A percentile compares a stretch with the other conserved stretches of the same genome.
Evolutionary conservation across 2,888 invertebrate species (phyloP).

Genomic region (Resseliella maxima): DNA sequence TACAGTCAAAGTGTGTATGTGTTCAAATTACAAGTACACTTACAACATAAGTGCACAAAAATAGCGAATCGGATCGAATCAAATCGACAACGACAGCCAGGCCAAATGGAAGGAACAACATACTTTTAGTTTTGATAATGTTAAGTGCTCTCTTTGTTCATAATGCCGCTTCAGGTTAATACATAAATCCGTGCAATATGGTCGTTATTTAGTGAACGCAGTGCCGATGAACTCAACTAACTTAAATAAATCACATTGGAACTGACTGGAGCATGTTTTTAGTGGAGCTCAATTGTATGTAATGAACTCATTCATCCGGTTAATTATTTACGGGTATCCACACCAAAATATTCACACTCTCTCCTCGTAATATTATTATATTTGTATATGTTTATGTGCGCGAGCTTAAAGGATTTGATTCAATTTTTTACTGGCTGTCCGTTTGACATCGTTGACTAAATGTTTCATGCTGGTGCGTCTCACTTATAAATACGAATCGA

Average conservation of each 20-base stretch:
- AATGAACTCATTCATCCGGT: constrained; percentile 51
- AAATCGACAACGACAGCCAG: constrained; percentile 1
- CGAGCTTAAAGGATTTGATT: not conserved
- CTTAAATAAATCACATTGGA: constrained; percentile 5
- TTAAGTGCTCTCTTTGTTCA: constrained; percentile 36
- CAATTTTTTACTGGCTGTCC: not conserved
- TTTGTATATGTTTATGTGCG: not conserved
- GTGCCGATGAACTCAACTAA: constrained; percentile 38
- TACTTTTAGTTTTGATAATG: constrained; percentile 20
- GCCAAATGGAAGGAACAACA: constrained; percentile 17
- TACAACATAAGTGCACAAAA: not conserved
- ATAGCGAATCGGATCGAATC: not conserved
- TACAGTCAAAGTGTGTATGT: not conserved
- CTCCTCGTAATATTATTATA: not conserved
- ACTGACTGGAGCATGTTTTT: constrained; percentile 18
- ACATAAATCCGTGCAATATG: constrained; percentile 48
- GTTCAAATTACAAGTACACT: constrained; percentile 38
- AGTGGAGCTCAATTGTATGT: constrained; percentile 45
- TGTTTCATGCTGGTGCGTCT: not conserved
- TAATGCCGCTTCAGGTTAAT: constrained; percentile 29
- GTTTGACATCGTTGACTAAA: not conserved
- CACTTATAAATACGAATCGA: not conserved
- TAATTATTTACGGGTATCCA: constrained; percentile 36
- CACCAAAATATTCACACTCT: constrained; percentile 35
- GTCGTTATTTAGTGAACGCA: constrained; percentile 12